Conservation (phyloP, 2,888 invertebrate species). For the Caenorhabditis angaria region DNA sequence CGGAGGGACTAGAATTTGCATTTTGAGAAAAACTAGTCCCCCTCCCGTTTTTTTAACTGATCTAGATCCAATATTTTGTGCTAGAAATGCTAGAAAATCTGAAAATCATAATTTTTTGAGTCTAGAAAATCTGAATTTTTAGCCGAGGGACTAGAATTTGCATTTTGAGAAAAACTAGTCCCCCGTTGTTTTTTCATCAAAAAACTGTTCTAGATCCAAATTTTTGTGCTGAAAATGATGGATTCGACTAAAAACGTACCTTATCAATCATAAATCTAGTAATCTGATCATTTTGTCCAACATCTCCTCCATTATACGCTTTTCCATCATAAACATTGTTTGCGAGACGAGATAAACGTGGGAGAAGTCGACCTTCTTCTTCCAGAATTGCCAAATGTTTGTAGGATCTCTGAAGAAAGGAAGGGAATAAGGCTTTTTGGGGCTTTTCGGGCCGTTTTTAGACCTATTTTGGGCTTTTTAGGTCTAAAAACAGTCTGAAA, state of each 20-base stretch:
- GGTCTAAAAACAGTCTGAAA: conserved; percentile 6
- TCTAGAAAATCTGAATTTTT: too few species aligned
- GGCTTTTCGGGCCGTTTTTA: not conserved
- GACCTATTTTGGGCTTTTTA: too few species aligned
- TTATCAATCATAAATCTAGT: conserved; percentile 83
- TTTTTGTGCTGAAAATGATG: conserved; percentile 3
- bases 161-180: too few species aligned
- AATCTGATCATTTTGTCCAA: conserved; percentile 75
- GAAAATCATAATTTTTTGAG: too few species aligned
- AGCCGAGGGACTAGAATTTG: too few species aligned
- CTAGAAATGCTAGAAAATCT: too few species aligned
- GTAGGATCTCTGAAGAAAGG: conserved; percentile 76
- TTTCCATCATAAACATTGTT: conserved; percentile 86
- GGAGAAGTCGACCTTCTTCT: conserved; percentile 83
- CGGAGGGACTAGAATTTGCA: too few species aligned
- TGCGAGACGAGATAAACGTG: conserved; percentile 82
- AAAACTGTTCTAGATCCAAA: too few species aligned
- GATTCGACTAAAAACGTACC: conserved; percentile 73
- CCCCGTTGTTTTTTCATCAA: too few species aligned
- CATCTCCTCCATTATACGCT: conserved; percentile 78
- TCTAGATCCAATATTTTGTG: too few species aligned
- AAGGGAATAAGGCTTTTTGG: not conserved
- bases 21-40: too few species aligned
- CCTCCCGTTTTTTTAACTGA: too few species aligned
- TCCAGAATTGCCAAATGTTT: conserved; percentile 82